Percentiles rank a stretch among this genome's conserved stretches.
phyloP scores from a whole-genome alignment of 2,888 invertebrate species.

The Leptopilina drosophilae region DNA sequence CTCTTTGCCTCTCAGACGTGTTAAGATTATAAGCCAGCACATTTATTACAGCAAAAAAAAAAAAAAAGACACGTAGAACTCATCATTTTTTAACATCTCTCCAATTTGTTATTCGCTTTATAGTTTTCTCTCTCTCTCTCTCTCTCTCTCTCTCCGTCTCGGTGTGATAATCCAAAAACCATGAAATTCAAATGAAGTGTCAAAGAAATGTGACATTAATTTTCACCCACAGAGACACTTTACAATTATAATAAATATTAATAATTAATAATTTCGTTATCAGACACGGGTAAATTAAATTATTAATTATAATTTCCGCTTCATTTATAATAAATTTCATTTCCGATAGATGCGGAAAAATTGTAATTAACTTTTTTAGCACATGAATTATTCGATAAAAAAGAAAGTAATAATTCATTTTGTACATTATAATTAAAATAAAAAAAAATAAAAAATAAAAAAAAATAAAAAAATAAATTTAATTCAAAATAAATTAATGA shows the following conservation, averaged over 20 bases:
- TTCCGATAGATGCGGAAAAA: too few species aligned
- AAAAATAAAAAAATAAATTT: too few species aligned
- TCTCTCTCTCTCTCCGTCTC: neutral
- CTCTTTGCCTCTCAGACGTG: neutral
- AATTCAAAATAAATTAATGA: too few species aligned
- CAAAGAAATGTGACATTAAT: neutral
- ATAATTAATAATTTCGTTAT: neutral
- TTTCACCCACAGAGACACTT: neutral
- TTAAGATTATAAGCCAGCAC: constrained; percentile 16
- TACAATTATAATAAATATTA: neutral
- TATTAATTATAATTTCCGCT: too few species aligned
- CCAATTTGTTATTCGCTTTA: neutral
- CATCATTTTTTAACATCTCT: neutral
- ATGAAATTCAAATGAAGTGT: neutral
- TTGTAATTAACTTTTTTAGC: too few species aligned
- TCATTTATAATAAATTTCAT: too few species aligned
- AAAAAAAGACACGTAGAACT: neutral
- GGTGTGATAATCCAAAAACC: neutral
- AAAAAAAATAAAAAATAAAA: too few species aligned
- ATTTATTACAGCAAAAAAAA: neutral
- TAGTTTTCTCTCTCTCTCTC: neutral
- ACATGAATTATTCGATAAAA: too few species aligned
- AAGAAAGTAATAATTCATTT: too few species aligned
- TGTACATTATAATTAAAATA: too few species aligned
- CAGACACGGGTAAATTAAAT: too few species aligned